Base-by-base conservation (phyloP, 2,797 vertebrate genomes). In the Lepilemur septentrionalis region DNA sequence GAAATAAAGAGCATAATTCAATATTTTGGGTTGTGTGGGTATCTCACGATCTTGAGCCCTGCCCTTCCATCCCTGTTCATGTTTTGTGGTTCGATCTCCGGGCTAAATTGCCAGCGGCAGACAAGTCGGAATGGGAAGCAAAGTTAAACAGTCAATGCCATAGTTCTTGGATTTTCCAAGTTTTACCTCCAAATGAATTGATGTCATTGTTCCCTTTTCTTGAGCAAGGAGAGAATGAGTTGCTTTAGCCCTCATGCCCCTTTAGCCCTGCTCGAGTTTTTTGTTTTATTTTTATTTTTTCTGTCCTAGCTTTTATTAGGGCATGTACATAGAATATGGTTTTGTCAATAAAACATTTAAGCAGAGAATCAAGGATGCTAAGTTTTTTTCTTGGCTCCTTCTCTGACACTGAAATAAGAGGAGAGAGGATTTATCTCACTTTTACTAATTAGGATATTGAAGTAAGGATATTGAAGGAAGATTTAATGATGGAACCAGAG, bases 281-380 rank as follows among this genome's bases (percentile, higher is more conserved):
- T 23, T 13, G 4, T 41, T 35, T 67, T 67, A 41, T 20, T 8
- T 35, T 61, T 25, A 30, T 32, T 18, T 18, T 72, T 57, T 4
- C 63, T 48, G 23, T 50, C 15, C 35, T n/a, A 72, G 25, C 32
- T 90, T 89, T 72, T 46, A 65, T 79, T 82, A 14, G n/a, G 15
- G 8, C 38, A 61, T 89, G 48, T 41, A 75, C 48, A 72, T 83
- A 69, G 15, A 91, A 72, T 86, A 84, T 11, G 17, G 38, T 88
- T 67, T 94, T 89, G 38, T 78, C 25, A 0, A 88, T 97, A 84
- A 97, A 93, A 94, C 48, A 81, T 85, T 94, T 63, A 94, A 70
- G 93, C 41, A 52, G 57, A 86, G 50, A 89, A 61, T 67, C 52
- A 69, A 82, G 43, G n/a, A 83, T 89, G n/a, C 38, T 79, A 30